These are phyloP conservation scores for Cheirogaleus medius DNA, from an alignment of 2,113 vertebrate species.

Conservation along the genomic window DNA sequence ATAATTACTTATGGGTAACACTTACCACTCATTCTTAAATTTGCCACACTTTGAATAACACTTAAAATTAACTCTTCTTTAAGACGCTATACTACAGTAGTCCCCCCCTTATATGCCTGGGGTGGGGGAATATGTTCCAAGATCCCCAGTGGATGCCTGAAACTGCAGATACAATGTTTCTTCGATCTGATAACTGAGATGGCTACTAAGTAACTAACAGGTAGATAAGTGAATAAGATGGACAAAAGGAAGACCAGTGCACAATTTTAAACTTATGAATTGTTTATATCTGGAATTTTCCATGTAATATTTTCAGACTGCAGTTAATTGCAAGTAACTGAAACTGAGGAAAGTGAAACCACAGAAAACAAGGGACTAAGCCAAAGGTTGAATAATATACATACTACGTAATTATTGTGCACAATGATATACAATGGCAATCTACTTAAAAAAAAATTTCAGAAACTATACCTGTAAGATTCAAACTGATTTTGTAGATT, in stretches of 20 bases:
- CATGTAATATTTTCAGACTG: not conserved
- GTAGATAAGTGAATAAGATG: not conserved
- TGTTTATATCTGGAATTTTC: not conserved
- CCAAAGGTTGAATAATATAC: not conserved
- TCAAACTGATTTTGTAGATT: not conserved
- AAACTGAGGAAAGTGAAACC: not conserved
- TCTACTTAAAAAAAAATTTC: not conserved
- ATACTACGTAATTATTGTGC: not conserved
- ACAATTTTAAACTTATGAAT: not conserved
- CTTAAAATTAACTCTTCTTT: conserved; percentile 4
- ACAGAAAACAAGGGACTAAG: not conserved
- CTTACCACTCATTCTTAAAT: not conserved
- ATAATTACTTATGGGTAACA: not conserved
- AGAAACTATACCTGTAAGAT: not conserved
- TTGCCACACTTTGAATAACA: not conserved
- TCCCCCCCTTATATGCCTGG: not conserved
- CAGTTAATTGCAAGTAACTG: not conserved
- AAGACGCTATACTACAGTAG: not conserved
- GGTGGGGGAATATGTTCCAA: not conserved
- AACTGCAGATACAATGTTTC: not conserved
- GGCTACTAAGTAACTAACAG: not conserved
- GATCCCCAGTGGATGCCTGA: not conserved
- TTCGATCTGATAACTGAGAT: not conserved
- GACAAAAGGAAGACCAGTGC: not conserved
- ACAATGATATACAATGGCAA: not conserved